phyloP scores from a whole-genome alignment of 2,113 vertebrate species.

The Tachuris rubrigastra region DNA sequence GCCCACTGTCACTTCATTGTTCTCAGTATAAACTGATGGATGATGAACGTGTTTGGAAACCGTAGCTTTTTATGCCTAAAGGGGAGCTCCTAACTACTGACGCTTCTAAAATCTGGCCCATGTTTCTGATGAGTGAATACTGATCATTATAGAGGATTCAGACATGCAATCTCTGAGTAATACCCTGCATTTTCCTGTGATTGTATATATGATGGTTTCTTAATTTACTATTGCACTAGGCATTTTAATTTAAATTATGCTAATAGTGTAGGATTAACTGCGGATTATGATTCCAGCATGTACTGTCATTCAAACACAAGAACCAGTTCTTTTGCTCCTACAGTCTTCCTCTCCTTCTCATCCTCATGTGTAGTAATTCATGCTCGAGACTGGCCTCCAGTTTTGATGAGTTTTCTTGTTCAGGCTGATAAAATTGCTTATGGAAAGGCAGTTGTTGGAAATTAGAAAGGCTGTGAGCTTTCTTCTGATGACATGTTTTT shows the following conservation, averaged over 20 bases:
- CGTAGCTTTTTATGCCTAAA: constrained; percentile 20
- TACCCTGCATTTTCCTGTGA: constrained; percentile 1
- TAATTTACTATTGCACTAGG: constrained; percentile 33
- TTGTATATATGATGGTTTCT: constrained; percentile 29
- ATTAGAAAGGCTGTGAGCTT: neutral
- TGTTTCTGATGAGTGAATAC: constrained; percentile 10
- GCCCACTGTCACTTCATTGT: neutral
- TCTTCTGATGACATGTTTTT: neutral
- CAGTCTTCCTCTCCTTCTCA: neutral
- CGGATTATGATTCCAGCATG: constrained; percentile 43
- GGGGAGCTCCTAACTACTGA: neutral
- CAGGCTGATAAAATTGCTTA: constrained; percentile 2
- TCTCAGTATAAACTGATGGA: constrained; percentile 6
- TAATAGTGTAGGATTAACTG: constrained; percentile 50
- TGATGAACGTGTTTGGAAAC: neutral
- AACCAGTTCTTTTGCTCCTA: neutral
- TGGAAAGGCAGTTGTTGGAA: neutral
- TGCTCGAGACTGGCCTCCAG: neutral
- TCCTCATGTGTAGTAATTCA: neutral
- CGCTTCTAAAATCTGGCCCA: neutral
- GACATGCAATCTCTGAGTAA: neutral
- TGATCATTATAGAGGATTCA: constrained; percentile 39
- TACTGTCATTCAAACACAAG: constrained; percentile 10
- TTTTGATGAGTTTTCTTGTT: constrained; percentile 31
- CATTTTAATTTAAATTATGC: constrained; percentile 64